Evolutionary conservation across 2,113 vertebrate species (phyloP).

Genomic region (Phoxinus phoxinus): DNA sequence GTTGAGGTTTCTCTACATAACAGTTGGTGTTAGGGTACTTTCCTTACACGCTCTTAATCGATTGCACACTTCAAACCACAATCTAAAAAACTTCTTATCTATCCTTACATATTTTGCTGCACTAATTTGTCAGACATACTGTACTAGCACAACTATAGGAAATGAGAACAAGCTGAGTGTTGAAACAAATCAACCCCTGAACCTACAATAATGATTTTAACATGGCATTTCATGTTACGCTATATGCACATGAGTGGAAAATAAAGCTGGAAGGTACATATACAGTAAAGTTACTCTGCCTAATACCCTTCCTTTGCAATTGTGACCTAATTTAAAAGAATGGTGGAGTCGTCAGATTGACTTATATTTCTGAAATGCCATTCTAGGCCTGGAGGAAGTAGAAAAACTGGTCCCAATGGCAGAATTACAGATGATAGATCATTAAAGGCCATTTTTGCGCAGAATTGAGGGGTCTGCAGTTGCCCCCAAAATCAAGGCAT

Average conservation of each 20-base stretch:
- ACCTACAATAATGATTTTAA: not conserved
- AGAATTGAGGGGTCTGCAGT: constrained; percentile 40
- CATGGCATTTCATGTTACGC: not conserved
- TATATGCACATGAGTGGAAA: not conserved
- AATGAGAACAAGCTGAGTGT: constrained; percentile 1
- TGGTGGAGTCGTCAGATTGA: constrained; percentile 15
- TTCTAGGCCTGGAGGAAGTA: constrained; percentile 70
- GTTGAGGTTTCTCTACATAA: not conserved
- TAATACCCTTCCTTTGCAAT: not conserved
- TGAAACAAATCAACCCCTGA: constrained; percentile 4
- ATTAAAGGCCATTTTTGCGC: constrained; percentile 78
- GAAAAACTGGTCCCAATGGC: constrained; percentile 74
- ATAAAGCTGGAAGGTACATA: not conserved
- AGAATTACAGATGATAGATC: constrained; percentile 88
- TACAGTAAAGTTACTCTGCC: not conserved
- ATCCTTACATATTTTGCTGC: constrained; percentile 2
- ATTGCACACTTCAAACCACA: not conserved
- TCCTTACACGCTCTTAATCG: not conserved
- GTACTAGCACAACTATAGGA: not conserved
- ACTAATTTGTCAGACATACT: not conserved
- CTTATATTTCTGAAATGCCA: constrained; percentile 76
- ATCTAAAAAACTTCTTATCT: not conserved
- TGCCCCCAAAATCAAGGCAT: constrained; percentile 77
- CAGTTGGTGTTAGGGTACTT: not conserved
- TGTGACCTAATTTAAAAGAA: constrained; percentile 27